Conservation (phyloP, 2,113 vertebrate genomes). For the Zeus faber region DNA sequence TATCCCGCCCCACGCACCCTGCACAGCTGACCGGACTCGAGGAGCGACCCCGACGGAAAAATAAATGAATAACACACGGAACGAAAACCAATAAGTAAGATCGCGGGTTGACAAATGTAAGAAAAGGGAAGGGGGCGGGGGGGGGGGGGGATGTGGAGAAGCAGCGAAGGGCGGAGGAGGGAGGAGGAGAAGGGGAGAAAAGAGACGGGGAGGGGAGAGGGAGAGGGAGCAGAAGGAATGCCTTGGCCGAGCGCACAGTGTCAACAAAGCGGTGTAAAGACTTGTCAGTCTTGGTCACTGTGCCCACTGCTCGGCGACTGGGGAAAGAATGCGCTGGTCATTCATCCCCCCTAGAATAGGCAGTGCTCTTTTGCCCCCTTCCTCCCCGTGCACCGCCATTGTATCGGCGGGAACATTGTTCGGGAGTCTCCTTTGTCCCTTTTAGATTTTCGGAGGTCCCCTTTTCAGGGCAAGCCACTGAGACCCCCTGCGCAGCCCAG, state of each 20-base stretch:
- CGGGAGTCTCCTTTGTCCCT: constrained; percentile 62
- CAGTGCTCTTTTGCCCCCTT: constrained; percentile 66
- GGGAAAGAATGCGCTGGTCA: constrained; percentile 70
- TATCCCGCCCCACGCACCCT: constrained; percentile 22
- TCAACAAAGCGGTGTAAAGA: constrained; percentile 62
- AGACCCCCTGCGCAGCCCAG: constrained; percentile 58
- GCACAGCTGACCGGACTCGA: constrained; percentile 1
- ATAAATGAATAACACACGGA: neutral
- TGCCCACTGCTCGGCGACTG: constrained; percentile 61
- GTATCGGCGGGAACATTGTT: constrained; percentile 71
- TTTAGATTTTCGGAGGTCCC: constrained; percentile 66
- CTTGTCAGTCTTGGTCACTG: constrained; percentile 67
- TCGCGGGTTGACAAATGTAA: constrained; percentile 17
- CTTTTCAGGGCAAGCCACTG: constrained; percentile 56
- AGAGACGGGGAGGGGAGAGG: neutral
- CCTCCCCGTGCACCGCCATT: constrained; percentile 60
- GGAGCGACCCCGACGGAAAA: neutral
- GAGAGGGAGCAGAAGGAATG: constrained; percentile 35
- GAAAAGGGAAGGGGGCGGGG: constrained; percentile 19
- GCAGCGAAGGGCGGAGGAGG: no score
- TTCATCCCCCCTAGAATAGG: constrained; percentile 64
- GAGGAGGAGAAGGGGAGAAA: neutral
- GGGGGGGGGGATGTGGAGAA: neutral
- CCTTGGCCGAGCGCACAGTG: constrained; percentile 64
- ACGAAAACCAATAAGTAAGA: constrained; percentile 28